A percentile compares a stretch with the other conserved stretches of the same genome.
Conservation (phyloP, 2,888 invertebrate species). For the Steromphala cineraria region DNA sequence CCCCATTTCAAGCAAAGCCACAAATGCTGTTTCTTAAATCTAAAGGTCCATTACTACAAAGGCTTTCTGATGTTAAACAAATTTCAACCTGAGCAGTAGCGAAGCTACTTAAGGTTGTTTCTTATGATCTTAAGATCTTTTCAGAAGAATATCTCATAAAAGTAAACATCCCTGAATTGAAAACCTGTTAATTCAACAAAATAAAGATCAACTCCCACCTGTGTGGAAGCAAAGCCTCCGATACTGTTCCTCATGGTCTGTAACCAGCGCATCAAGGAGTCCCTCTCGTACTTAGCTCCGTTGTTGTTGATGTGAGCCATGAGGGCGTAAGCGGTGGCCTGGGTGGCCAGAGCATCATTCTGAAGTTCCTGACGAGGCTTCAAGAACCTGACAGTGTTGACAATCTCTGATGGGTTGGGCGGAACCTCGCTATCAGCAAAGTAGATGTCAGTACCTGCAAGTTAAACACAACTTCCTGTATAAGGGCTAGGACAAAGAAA, state of each 20-base stretch:
- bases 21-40: too few relatives aligned
- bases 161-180: too few relatives aligned
- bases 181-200: too few relatives aligned
- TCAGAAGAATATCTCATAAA: too few relatives aligned
- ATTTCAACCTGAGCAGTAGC: too few relatives aligned
- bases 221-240: constrained; percentile 71
- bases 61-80: too few relatives aligned
- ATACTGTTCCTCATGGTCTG: constrained; percentile 72
- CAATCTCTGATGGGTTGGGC: constrained; percentile 65
- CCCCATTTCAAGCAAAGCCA: too few relatives aligned
- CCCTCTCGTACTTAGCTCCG: constrained; percentile 51
- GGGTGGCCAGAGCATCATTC: constrained; percentile 93
- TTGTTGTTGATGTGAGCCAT: constrained; percentile 81
- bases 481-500: not conserved
- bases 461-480: not conserved
- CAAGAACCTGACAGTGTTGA: constrained; percentile 82
- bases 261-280: constrained; percentile 73
- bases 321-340: constrained; percentile 93
- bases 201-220: constrained; percentile 57
- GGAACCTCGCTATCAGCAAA: constrained; percentile 69
- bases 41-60: too few relatives aligned
- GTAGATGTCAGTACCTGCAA: constrained; percentile 65
- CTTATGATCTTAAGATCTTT: too few relatives aligned
- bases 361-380: constrained; percentile 86
- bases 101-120: too few relatives aligned